Evolutionary conservation across 1,140 invertebrate genomes (phyloP), one percentile per base, ranked within the genome.

Genomic region (Rhynchophorus ferrugineus): DNA sequence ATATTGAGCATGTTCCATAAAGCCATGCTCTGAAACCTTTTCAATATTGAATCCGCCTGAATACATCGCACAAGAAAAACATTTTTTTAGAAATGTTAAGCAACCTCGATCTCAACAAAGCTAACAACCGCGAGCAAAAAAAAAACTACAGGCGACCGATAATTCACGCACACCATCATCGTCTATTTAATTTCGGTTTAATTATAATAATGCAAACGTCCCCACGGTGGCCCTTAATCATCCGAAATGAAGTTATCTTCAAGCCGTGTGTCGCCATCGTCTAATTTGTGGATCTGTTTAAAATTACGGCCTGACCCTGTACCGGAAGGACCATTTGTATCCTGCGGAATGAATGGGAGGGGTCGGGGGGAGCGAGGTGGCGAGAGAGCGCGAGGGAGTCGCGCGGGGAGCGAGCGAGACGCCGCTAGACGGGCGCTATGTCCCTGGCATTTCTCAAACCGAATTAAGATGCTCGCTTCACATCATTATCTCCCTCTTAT

Each of bases 231-330:
- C 48, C 17, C 17, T 50, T 36, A 11, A 52, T 45, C 49, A 44
- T 35, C 43, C 42, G 34, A 45, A 52, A 52, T 45, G 49, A 52
- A 52, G 49, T 52, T 52, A 52, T 52, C 49, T 52, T 45, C 45
- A 47, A 50, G 42, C 24, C 17, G 38, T 49, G 34, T 41, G 37
- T 39, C 39, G 35, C 36, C 39, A 52, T 39, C 42, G 44, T 50
- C 44, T 54, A 47, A 47, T 54, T 54, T 54, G 51, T 42, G 44
- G 51, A 54, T 54, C 51, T 54, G 51, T 54, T 54, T 54, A 54
- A 54, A 46, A 46, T 54, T 54, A 47, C 51, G 20, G 51, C 39
- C 44, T 54, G 51, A 54, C 51, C 51, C 51, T 54, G 44, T 24
- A 16, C 44, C 22, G 21, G 36, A 46, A 54, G 39, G 51, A 54